These are phyloP conservation scores for Canis aureus DNA, from an alignment of 2,113 vertebrate genomes.

Conservation along the genomic window DNA sequence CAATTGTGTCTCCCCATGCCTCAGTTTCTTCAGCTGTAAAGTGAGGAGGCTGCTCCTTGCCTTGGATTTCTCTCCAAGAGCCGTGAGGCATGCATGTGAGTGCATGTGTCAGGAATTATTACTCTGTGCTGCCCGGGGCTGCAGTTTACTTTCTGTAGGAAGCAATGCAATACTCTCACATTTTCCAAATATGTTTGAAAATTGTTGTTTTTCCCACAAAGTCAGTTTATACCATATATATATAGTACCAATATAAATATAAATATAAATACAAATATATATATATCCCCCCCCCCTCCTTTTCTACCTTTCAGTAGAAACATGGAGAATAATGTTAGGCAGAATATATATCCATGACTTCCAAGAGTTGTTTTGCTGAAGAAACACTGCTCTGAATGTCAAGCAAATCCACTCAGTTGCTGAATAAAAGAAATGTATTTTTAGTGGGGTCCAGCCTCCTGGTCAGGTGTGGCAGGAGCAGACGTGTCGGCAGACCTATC, in stretches of 20 bases:
- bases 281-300: not conserved
- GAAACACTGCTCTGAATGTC: constrained; percentile 38
- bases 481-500: not conserved
- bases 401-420: not conserved
- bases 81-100: not conserved
- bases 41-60: not conserved
- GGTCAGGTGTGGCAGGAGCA: not conserved
- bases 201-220: not conserved
- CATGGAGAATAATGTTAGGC: not conserved
- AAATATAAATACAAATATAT: too few relatives aligned
- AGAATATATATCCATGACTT: not conserved
- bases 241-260: not conserved
- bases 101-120: rapidly evolving
- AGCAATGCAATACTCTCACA: not conserved
- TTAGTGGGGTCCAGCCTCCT: not conserved
- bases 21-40: not conserved
- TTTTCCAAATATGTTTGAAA: constrained; percentile 39
- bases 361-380: not conserved
- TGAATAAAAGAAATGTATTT: not conserved
- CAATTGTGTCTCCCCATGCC: not conserved
- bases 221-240: not conserved
- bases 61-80: not conserved
- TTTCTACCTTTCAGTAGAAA: not conserved
- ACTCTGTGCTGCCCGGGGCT: not conserved
- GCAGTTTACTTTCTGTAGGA: constrained; percentile 60